These are phyloP conservation scores for Adela reaumurella DNA, from an alignment of 2,888 invertebrate genomes.

Conservation along the genomic window DNA sequence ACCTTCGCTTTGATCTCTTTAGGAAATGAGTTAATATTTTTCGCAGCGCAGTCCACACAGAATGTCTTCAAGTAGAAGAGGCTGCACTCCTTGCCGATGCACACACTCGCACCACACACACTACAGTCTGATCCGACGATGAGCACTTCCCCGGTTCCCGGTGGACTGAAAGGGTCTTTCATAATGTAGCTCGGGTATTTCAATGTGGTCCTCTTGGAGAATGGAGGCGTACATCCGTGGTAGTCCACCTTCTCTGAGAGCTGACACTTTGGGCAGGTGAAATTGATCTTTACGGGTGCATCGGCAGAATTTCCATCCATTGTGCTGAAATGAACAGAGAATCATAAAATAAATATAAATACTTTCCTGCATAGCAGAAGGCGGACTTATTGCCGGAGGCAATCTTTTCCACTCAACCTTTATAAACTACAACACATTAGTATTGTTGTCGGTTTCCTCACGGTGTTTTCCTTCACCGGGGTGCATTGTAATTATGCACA, in stretches of 20 bases:
- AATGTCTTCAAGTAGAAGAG: conserved; percentile 72
- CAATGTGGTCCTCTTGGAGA: conserved; percentile 63
- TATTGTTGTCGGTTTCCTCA: too few relatives aligned
- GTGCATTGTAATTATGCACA: too few relatives aligned
- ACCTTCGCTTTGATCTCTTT: conserved; percentile 63
- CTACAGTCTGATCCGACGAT: conserved; percentile 75
- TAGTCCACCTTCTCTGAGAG: conserved; percentile 71
- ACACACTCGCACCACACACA: conserved; percentile 65
- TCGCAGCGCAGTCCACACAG: conserved; percentile 68
- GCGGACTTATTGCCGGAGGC: too few relatives aligned
- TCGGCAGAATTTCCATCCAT: conserved; percentile 5
- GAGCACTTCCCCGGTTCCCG: conserved; percentile 70
- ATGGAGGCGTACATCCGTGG: conserved; percentile 71
- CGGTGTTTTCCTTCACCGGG: too few relatives aligned
- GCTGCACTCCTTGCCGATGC: conserved; percentile 72
- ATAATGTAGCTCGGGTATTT: conserved; percentile 74
- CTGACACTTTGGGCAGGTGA: conserved; percentile 63
- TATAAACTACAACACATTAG: too few relatives aligned
- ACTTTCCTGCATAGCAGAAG: too few relatives aligned
- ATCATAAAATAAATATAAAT: too few relatives aligned
- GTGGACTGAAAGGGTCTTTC: conserved; percentile 80
- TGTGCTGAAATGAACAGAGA: background rate
- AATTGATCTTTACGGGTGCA: conserved; percentile 25
- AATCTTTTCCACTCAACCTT: too few relatives aligned
- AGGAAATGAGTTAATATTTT: conserved; percentile 62